Base-by-base conservation (phyloP, 2,797 vertebrate genomes). In the Sebastes kiyomatsui region DNA sequence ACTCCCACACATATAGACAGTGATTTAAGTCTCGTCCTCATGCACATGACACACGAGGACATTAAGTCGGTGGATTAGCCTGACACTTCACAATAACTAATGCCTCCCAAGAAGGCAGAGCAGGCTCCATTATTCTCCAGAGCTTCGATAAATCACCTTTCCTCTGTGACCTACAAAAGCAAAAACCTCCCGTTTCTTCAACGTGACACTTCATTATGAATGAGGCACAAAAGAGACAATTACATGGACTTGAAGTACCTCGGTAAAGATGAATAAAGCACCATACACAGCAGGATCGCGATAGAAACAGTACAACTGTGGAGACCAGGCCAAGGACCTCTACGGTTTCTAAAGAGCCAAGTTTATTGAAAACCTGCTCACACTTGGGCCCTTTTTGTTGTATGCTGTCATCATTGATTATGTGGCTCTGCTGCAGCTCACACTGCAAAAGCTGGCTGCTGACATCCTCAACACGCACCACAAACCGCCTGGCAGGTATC, bases 111-210 rank as follows among this genome's bases (percentile, higher is more conserved):
- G 84, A 86, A 72, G 81, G 64, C 69, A 85, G 75, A 87, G 75
- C 72, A 72, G 79, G 83, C 85, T 92, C 92, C 91, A 94, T 96
- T 93, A 94, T 87, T 94, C 90, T 89, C 79, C 64, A 28, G 42
- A 28, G 82, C 20, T 65, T 33, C 49, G 20, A 91, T 92, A 90
- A 93, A 94, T 94, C 71, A 94, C 87, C 80, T 75, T 82, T 84
- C 64, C 64, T 33, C 78, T 77, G 80, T 86, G 89, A 92, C 90
- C 90, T 88, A 79, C 83, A 79, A 83, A 88, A 85, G 86, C 72
- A 87, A 90, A 90, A 91, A 85, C 46, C 76, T 61, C 81, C 84
- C 72, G 86, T 93, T 88, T 92, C 86, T 93, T 91, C 84, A 83
- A 71, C 27, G 72, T 71, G 90, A 93, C 91, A 85, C 72, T 67